phyloP scores from a whole-genome alignment of 2,888 invertebrate genomes.

The Eretmocerus hayati region DNA sequence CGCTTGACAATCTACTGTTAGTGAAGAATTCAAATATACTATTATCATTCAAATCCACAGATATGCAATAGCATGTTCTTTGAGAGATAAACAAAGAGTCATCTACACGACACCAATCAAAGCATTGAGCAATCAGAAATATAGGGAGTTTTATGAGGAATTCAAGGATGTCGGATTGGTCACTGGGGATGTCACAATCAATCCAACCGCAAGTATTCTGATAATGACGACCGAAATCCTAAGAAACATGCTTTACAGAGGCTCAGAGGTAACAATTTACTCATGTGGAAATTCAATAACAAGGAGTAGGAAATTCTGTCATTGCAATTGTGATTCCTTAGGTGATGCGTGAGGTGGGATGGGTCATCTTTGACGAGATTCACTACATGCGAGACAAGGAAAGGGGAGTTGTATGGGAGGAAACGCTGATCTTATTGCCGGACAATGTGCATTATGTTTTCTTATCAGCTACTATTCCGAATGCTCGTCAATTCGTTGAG shows the following conservation, averaged over 20 bases:
- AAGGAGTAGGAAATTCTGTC: too few species aligned
- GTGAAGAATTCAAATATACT: not conserved
- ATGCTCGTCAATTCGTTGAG: slow-evolving; percentile 92
- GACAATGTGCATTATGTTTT: slow-evolving; percentile 99
- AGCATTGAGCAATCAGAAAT: slow-evolving; percentile 98
- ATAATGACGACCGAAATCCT: slow-evolving; percentile 99
- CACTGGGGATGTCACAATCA: slow-evolving; percentile 98
- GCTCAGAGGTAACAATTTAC: slow-evolving; percentile 70
- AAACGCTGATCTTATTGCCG: slow-evolving; percentile 92
- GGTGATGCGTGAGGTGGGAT: slow-evolving; percentile 96
- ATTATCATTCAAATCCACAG: slow-evolving; percentile 41
- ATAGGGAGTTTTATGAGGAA: slow-evolving; percentile 93
- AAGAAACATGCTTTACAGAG: slow-evolving; percentile 95
- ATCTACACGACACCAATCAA: slow-evolving; percentile 99
- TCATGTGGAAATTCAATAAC: too few species aligned
- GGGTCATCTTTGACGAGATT: slow-evolving; percentile 99
- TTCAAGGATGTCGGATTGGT: slow-evolving; percentile 97
- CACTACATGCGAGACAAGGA: slow-evolving; percentile 99
- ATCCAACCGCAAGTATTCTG: slow-evolving; percentile 93
- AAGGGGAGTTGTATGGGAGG: slow-evolving; percentile 99
- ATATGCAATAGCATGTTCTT: slow-evolving; percentile 91
- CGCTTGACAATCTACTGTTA: slow-evolving; percentile 7
- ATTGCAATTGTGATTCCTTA: too few species aligned
- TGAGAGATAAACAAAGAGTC: slow-evolving; percentile 91
- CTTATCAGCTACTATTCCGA: slow-evolving; percentile 97